A percentile compares a stretch with the other conserved stretches of the same genome.
phyloP scores from a whole-genome alignment of 2,888 invertebrate species.

The Tenthredo livida region DNA sequence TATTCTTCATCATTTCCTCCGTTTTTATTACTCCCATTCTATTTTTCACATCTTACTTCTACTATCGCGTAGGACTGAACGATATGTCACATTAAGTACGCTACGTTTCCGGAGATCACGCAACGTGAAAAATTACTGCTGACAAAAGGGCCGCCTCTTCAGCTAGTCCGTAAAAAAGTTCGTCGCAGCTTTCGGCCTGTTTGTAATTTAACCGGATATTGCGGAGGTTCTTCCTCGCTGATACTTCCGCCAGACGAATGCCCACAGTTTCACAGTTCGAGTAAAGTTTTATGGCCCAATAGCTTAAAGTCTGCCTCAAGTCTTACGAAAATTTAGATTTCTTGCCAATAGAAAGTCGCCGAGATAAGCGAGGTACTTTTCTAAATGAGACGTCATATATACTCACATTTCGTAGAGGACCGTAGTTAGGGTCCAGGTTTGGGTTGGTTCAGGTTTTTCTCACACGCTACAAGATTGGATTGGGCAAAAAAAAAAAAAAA shows the following conservation, averaged over 20 bases:
- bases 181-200: not conserved
- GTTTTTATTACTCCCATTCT: not conserved
- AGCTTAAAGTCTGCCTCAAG: not conserved
- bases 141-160: not conserved
- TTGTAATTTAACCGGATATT: conserved; percentile 18
- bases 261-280: conserved; percentile 3
- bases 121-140: conserved; percentile 15
- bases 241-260: conserved; percentile 1
- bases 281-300: not conserved
- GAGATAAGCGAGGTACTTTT: not conserved
- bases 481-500: not conserved
- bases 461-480: not conserved
- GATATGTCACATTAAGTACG: conserved; percentile 20
- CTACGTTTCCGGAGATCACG: not conserved
- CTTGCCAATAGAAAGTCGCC: not conserved
- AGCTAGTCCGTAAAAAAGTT: not conserved
- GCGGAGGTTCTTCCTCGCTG: not conserved
- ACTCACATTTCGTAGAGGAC: conserved; percentile 9
- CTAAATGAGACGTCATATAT: not conserved
- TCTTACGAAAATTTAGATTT: conserved; percentile 10
- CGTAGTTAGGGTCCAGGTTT: not conserved
- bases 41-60: not conserved
- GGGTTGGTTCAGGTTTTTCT: not conserved
- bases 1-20: not conserved
- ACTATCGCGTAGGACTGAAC: not conserved